Conservation (phyloP, 1,140 invertebrate genomes). For the Probaryconus sp. region DNA sequence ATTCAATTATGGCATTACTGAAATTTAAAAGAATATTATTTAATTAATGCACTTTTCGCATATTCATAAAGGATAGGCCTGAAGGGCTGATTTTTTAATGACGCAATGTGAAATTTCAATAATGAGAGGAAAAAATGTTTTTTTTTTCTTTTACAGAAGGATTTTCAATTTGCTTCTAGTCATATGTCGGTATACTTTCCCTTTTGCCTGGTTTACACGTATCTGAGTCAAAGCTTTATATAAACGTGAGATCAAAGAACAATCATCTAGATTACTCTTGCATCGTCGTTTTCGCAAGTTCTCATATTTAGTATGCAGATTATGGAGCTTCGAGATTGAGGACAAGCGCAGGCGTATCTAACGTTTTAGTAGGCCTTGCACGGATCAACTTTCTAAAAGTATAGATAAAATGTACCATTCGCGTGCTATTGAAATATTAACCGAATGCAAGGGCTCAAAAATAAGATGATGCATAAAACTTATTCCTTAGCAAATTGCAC, state of each 20-base stretch:
- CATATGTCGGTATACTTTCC: constrained; percentile 21
- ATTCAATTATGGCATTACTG: too few relatives aligned
- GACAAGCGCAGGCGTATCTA: constrained; percentile 11
- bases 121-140: constrained; percentile 12
- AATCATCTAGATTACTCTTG: constrained; percentile 49
- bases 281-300: constrained; percentile 31
- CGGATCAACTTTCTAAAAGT: constrained; percentile 17
- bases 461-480: too few relatives aligned
- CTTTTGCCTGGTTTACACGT: constrained; percentile 13
- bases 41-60: too few relatives aligned
- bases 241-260: constrained; percentile 55
- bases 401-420: constrained; percentile 19
- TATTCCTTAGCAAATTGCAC: too few relatives aligned
- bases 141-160: neutral
- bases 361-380: neutral
- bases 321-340: constrained; percentile 25
- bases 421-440: constrained; percentile 4
- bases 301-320: constrained; percentile 47
- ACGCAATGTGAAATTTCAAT: constrained; percentile 1
- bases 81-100: neutral
- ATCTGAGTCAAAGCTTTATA: constrained; percentile 34
- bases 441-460: too few relatives aligned
- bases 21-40: too few relatives aligned
- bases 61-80: too few relatives aligned
- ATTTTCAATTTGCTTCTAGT: constrained; percentile 35